Conservation (phyloP, 2,797 vertebrate genomes). For the Smutsia gigantea region DNA sequence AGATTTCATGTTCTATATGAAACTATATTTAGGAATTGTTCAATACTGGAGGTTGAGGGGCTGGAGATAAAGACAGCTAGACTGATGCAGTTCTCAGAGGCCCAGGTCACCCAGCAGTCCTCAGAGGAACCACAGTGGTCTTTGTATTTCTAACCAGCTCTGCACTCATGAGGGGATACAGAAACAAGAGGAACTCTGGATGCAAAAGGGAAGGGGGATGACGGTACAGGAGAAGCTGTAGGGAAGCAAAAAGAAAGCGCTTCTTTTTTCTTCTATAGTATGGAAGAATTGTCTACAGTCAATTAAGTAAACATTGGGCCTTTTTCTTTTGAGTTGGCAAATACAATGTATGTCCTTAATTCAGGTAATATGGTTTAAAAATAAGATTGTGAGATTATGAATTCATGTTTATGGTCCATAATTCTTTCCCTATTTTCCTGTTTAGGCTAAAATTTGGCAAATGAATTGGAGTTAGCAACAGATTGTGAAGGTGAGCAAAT, state of each 20-base stretch:
- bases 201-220: background rate
- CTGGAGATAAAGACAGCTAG: background rate
- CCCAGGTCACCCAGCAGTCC: background rate
- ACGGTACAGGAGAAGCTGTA: background rate
- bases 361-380: background rate
- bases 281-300: background rate
- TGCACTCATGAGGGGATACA: background rate
- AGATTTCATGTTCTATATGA: background rate
- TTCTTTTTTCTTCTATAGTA: background rate
- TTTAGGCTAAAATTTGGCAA: conserved; percentile 25
- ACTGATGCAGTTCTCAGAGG: background rate
- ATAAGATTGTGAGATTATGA: background rate
- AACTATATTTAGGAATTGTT: background rate
- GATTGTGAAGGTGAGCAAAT: conserved; percentile 15
- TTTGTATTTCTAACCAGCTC: background rate
- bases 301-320: background rate
- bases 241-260: background rate
- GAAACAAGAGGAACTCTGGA: background rate
- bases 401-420: background rate
- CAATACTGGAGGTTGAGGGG: background rate
- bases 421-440: background rate
- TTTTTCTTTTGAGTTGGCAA: background rate
- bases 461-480: conserved; percentile 1
- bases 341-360: background rate
- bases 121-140: background rate